Base-by-base conservation (phyloP, 2,797 vertebrate genomes). In the Uromys caudimaculatus region DNA sequence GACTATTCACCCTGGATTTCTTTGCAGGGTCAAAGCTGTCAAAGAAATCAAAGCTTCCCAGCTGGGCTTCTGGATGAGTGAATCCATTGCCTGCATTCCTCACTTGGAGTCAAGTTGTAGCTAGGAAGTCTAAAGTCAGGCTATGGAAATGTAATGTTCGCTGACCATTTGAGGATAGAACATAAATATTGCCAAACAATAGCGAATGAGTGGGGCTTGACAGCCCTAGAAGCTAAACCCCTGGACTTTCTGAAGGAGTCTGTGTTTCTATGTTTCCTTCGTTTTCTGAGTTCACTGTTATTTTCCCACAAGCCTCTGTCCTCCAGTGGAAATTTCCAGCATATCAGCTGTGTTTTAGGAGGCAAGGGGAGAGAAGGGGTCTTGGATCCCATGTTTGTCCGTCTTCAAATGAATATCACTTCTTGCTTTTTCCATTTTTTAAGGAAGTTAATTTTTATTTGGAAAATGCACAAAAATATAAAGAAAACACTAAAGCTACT, bases 361-460 rank as follows among this genome's bases (percentile, higher is more conserved):
- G 41, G 32, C 58, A 52, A 64, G 6, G 56, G 62, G 44, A 54
- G 6, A 85, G 73, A 90, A 81, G 82, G 78, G 29, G 47, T 19
- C 58, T 27, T 67, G 47, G 7, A 71, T 93, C 73, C 24, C 11
- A 50, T 50, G 84, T 83, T 50, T 90, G 88, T 78, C 47, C 52
- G 76, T 77, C 96, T 90, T 97, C 82, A 92, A 92, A 93, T 95
- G 38, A 96, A 56, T 79, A 69, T 23, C 71, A 3, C 12, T 92
- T 92, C 50, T 92, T 95, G 90, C 75, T 69, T 93, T 85, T n/a
- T 27, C 10, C 5, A 10, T 27, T 50, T 79, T 85, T 95, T 58
- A 10, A 75, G 7, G 12, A 69, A 16, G 21, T 44, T 60, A 41
- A 79, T 50, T 47, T 79, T 27, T 84, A 89, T 73, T 85, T 89